phyloP scores from a whole-genome alignment of 1,140 invertebrate genomes.

The Bathynomus jamesi region DNA sequence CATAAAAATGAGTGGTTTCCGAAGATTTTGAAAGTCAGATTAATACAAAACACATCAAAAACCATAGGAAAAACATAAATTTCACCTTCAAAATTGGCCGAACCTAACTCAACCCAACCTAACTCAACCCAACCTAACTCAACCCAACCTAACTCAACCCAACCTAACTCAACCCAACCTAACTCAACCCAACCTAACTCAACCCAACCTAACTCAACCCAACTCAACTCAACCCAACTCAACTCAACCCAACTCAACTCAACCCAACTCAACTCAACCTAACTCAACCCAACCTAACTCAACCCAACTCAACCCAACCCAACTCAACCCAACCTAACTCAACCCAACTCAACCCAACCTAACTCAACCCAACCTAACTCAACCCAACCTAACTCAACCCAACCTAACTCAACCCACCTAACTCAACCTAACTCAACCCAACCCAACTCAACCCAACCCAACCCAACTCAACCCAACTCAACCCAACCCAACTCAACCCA shows the following conservation, averaged over 20 bases:
- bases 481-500: slow-evolving; percentile 18
- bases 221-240: slow-evolving; percentile 27
- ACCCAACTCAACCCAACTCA: not conserved
- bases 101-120: slow-evolving; percentile 10
- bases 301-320: not conserved
- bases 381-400: not conserved
- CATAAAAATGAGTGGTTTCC: too few relatives aligned
- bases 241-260: not conserved
- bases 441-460: not conserved
- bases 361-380: not conserved
- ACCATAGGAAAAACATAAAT: too few relatives aligned
- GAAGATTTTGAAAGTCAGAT: too few relatives aligned
- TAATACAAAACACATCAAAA: too few relatives aligned
- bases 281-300: not conserved
- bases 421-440: not conserved
- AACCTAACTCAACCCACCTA: not conserved
- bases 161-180: slow-evolving; percentile 5
- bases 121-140: slow-evolving; percentile 6
- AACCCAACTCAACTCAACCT: not conserved
- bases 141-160: slow-evolving; percentile 7
- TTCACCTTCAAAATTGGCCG: too few relatives aligned
- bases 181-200: slow-evolving; percentile 6
- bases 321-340: not conserved
- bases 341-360: not conserved
- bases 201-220: slow-evolving; percentile 6